Conservation (phyloP, 2,113 vertebrate genomes). For the Charadrius vociferus region DNA sequence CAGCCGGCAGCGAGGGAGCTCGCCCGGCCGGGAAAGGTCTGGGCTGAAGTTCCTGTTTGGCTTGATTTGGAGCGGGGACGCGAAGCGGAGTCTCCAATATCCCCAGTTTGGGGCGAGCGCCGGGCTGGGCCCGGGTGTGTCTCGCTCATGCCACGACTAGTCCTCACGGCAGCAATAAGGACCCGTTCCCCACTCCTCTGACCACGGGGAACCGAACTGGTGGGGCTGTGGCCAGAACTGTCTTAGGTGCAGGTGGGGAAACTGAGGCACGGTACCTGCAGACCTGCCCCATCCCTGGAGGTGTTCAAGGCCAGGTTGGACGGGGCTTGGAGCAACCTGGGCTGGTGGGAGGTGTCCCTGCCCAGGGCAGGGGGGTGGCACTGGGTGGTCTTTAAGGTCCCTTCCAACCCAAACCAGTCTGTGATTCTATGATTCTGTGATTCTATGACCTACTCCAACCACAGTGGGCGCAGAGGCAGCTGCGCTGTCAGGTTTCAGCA, state of each 20-base stretch:
- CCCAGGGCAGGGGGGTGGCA: too few species aligned
- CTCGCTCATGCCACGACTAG: not conserved
- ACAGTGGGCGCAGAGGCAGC: accelerated
- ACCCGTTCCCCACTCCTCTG: not conserved
- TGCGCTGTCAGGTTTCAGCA: not conserved
- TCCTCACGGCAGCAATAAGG: accelerated
- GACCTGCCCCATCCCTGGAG: not conserved
- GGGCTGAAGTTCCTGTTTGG: not conserved
- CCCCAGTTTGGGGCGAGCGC: not conserved
- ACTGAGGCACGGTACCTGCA: not conserved
- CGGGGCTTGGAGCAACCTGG: not conserved
- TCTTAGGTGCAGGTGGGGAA: not conserved
- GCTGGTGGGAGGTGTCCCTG: not conserved
- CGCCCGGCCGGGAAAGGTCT: not conserved
- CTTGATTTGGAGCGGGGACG: not conserved
- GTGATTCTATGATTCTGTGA: not conserved
- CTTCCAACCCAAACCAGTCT: not conserved
- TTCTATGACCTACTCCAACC: not conserved
- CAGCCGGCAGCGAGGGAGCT: not conserved
- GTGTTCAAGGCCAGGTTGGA: not conserved
- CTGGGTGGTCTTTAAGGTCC: not conserved
- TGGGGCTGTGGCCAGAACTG: not conserved
- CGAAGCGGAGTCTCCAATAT: accelerated
- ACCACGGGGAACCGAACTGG: accelerated
- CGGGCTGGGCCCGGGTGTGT: not conserved